Evolutionary conservation across 2,113 vertebrate genomes (phyloP), one percentile per base, ranked within the genome.

Genomic region (Furnarius figulus): DNA sequence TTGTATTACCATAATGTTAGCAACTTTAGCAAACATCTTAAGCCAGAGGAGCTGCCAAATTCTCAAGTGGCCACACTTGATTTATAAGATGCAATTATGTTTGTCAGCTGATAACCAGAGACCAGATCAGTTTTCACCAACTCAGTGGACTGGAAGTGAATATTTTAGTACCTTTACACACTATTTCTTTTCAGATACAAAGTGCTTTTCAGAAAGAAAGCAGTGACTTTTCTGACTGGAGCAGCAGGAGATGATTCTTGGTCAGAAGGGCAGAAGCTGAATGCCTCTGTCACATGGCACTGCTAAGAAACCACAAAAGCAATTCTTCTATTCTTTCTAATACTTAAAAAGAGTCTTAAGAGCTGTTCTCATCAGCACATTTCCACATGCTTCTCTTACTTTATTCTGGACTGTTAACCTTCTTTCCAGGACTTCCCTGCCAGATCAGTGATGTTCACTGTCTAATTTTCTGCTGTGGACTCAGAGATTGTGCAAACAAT

Each of bases 21-120:
- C 70, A 76, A 50, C 42, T 91, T 66, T 50, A 89, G 67, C 70
- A 93, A 95, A 82, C 35, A 40, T 52, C 39, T 75, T 81, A 56
- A 74, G 56, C 52, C 6, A 21, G 61, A 80, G 65, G 31, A 88
- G 39, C 56, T 90, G 82, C 70, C 90, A 96, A 95, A 93, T 55
- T 94, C 76, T 95, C 79, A 52, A 91, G 90, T 77, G 82, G 71
- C 42, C 47, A 44, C 52, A 3, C 55, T 66, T 92, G 85, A 94
- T 93, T 96, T 86, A 88, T 56, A 81, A 83, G 61, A 56, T 88
- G 61, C 85, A 95, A 88, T 96, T 94, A 94, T 58, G 61, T 93
- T 90, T 93, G 82, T 88, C 92, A 89, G 90, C 79, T 94, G 90
- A 93, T 86, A 96, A 97, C 68, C 90, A 89, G 72, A 89, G 73